These are phyloP conservation scores for Cryptocephalus moraei DNA, from an alignment of 2,888 invertebrate genomes.

Conservation along the genomic window DNA sequence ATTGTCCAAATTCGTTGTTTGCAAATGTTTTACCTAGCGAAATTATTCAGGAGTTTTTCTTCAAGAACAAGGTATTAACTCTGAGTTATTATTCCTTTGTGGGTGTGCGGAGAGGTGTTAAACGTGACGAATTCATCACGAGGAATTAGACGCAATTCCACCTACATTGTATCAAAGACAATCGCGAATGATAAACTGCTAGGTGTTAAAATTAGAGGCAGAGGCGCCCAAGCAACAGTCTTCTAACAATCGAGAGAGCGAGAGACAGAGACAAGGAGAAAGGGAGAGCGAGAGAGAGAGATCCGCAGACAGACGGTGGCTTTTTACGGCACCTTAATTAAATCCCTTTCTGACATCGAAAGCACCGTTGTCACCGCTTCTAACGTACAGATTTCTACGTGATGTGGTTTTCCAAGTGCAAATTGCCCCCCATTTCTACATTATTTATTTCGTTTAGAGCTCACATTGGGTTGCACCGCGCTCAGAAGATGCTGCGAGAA, in stretches of 20 bases:
- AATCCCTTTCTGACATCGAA: constrained; percentile 41
- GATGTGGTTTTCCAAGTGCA: constrained; percentile 39
- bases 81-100: no score
- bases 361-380: constrained; percentile 37
- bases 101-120: no score
- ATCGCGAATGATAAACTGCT: neutral
- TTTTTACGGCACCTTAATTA: constrained; percentile 34
- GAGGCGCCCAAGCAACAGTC: neutral
- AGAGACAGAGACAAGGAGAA: no score
- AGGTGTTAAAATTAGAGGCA: neutral
- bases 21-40: no score
- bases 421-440: constrained; percentile 32
- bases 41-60: no score
- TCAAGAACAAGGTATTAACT: no score
- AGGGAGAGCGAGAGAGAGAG: no score
- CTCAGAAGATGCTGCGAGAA: neutral
- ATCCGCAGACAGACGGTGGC: neutral
- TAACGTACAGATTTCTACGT: constrained; percentile 40
- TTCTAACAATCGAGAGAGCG: neutral
- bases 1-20: no score
- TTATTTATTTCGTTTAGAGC: constrained; percentile 35
- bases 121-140: neutral
- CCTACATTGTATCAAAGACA: neutral
- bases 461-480: constrained; percentile 11
- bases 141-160: neutral